Conservation (phyloP, 2,797 vertebrate genomes). For the Myripristis jacobus region DNA sequence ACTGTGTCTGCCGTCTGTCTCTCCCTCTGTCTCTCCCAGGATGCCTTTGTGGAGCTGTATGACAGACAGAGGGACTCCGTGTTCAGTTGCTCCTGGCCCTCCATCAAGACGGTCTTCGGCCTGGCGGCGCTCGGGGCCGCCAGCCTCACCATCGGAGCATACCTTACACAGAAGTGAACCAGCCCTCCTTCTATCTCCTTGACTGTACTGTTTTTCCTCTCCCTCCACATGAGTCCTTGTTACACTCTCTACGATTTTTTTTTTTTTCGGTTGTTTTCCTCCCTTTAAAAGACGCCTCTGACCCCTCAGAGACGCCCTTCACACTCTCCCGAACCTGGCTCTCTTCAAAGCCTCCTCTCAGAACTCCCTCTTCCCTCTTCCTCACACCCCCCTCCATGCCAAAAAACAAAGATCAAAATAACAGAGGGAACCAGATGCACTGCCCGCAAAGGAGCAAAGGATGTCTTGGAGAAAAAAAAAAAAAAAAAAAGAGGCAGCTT, state of each 20-base stretch:
- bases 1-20: slow-evolving; percentile 19
- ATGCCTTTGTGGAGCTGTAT: slow-evolving; percentile 97
- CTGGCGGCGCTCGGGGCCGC: slow-evolving; percentile 93
- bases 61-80: slow-evolving; percentile 89
- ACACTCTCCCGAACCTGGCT: slow-evolving; percentile 55
- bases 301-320: slow-evolving; percentile 71
- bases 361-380: slow-evolving; percentile 50
- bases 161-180: slow-evolving; percentile 95
- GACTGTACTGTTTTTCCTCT: slow-evolving; percentile 39
- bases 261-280: not conserved
- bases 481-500: slow-evolving; percentile 51
- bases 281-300: slow-evolving; percentile 58
- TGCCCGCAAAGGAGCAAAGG: slow-evolving; percentile 54
- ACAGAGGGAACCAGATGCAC: slow-evolving; percentile 58
- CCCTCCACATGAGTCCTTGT: slow-evolving; percentile 15
- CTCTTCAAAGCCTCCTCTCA: slow-evolving; percentile 72
- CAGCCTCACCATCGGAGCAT: slow-evolving; percentile 96
- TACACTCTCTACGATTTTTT: not conserved
- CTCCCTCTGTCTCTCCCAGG: slow-evolving; percentile 79
- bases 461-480: no score
- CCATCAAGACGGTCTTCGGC: slow-evolving; percentile 94
- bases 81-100: slow-evolving; percentile 94
- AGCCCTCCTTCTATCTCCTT: slow-evolving; percentile 32
- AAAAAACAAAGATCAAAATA: slow-evolving; percentile 77
- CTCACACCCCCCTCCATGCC: slow-evolving; percentile 59